Percentiles rank a stretch among this genome's conserved stretches.
phyloP scores from a whole-genome alignment of 2,797 vertebrate genomes.

The Betta splendens region DNA sequence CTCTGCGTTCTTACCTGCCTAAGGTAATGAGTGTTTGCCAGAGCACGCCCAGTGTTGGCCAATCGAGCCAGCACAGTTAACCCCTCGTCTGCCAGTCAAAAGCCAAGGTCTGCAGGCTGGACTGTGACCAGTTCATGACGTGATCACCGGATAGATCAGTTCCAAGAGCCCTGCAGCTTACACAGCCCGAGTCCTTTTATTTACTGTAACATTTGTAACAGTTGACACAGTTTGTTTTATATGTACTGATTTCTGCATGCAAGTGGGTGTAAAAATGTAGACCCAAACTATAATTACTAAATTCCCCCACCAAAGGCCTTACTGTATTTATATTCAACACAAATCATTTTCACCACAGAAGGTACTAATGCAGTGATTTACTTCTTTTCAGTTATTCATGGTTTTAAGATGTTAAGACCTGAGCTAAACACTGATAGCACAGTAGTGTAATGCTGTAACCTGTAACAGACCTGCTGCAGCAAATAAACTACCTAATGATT shows the following conservation, averaged over 20 bases:
- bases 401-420: background rate
- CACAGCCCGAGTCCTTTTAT: background rate
- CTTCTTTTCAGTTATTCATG: constrained; percentile 6
- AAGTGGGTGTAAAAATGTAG: too few species aligned
- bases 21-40: constrained; percentile 80
- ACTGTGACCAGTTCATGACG: constrained; percentile 4
- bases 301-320: background rate
- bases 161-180: background rate
- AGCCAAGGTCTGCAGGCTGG: constrained; percentile 8
- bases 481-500: constrained; percentile 39
- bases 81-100: constrained; percentile 53
- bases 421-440: constrained; percentile 8
- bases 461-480: background rate
- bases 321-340: constrained; percentile 12
- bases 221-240: background rate
- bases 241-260: background rate
- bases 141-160: constrained; percentile 6
- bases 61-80: constrained; percentile 73
- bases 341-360: constrained; percentile 12
- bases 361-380: background rate
- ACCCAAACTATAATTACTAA: background rate
- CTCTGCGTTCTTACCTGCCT: constrained; percentile 79
- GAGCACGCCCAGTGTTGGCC: constrained; percentile 67
- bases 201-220: background rate
- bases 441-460: background rate